Conservation (phyloP, 2,888 invertebrate genomes). For the Ethmia dodecea region DNA sequence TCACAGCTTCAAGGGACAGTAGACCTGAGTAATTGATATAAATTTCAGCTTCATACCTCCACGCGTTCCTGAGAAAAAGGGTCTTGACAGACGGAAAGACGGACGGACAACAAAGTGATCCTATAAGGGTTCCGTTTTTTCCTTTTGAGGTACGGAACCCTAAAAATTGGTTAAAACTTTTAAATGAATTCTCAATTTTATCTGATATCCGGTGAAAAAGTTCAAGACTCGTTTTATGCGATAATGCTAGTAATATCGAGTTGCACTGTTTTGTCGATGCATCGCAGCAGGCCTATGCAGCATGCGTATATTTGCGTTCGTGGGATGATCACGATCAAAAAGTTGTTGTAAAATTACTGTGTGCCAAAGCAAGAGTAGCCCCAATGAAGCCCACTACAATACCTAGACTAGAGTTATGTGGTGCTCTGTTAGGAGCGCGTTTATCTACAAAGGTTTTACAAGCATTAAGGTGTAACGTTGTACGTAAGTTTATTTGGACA, state of each 20-base stretch:
- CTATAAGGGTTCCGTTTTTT: too few species aligned
- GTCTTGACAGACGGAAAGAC: too few species aligned
- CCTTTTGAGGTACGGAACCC: too few species aligned
- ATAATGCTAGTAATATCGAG: not conserved
- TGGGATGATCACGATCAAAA: not conserved
- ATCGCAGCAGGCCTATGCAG: conserved; percentile 4
- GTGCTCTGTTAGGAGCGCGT: conserved; percentile 9
- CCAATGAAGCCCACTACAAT: conserved; percentile 13
- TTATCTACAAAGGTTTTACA: not conserved
- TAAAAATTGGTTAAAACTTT: not conserved
- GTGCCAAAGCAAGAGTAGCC: conserved; percentile 1
- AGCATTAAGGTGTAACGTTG: not conserved
- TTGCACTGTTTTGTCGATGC: conserved; percentile 14
- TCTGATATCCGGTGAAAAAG: not conserved
- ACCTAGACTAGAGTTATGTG: conserved; percentile 17
- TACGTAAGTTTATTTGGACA: not conserved
- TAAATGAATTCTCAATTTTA: not conserved
- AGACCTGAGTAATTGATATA: too few species aligned
- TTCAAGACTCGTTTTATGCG: not conserved
- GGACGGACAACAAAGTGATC: too few species aligned
- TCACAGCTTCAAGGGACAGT: too few species aligned
- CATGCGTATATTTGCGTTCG: conserved; percentile 6
- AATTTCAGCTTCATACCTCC: too few species aligned
- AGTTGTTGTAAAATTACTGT: conserved; percentile 7
- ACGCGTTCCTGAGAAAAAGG: too few species aligned